phyloP scores from a whole-genome alignment of 2,888 invertebrate genomes.

The Polyommatus icarus region DNA sequence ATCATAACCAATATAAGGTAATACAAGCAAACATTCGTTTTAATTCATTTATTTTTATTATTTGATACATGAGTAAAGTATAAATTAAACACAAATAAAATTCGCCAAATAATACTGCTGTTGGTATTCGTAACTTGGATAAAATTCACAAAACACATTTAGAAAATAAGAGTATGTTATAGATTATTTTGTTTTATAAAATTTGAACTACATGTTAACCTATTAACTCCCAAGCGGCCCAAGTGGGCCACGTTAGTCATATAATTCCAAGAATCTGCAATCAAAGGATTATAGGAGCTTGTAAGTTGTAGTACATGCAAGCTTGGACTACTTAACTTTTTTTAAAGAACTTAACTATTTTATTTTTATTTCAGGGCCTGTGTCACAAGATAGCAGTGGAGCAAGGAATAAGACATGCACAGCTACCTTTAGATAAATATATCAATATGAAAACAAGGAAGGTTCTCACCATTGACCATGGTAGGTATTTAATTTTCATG shows the following conservation, averaged over 20 bases:
- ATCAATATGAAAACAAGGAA: conserved; percentile 95
- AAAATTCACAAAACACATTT: neutral
- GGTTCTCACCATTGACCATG: conserved; percentile 98
- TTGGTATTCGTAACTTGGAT: neutral
- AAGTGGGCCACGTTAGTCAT: too few relatives aligned
- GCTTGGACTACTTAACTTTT: too few relatives aligned
- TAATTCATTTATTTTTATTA: neutral
- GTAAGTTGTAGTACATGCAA: too few relatives aligned
- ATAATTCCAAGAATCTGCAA: too few relatives aligned
- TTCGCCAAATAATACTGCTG: neutral
- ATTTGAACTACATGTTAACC: too few relatives aligned
- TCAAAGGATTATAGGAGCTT: too few relatives aligned
- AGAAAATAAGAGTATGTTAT: too few relatives aligned
- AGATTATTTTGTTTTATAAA: too few relatives aligned
- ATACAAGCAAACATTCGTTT: conserved; percentile 8
- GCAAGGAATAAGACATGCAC: conserved; percentile 89
- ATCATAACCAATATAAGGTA: conserved; percentile 97
- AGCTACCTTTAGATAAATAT: conserved; percentile 93
- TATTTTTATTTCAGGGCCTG: conserved; percentile 82
- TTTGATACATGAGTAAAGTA: neutral
- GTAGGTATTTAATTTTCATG: conserved; percentile 65
- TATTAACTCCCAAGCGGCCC: too few relatives aligned
- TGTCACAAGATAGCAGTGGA: conserved; percentile 91
- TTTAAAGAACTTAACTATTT: conserved; percentile 14
- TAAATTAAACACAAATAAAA: neutral